Evolutionary conservation across 2,113 vertebrate genomes (phyloP).

Genomic region (Hemicordylus capensis): DNA sequence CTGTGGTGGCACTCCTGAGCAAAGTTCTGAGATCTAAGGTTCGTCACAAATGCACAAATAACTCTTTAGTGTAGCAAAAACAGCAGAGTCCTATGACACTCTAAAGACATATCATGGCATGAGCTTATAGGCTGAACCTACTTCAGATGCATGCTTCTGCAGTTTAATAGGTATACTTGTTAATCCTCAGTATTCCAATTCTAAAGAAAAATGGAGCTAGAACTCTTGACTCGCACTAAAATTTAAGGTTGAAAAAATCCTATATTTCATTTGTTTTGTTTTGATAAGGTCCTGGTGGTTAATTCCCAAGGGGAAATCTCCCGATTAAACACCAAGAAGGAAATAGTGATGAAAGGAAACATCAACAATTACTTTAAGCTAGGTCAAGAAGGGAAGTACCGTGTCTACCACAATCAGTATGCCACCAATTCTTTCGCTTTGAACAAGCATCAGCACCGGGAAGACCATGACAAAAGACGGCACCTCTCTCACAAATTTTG

Average conservation of each 20-base stretch:
- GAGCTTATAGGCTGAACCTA: not conserved
- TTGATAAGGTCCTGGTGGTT: conserved; percentile 86
- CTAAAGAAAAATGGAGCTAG: not conserved
- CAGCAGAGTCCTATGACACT: not conserved
- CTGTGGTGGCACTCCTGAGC: no score
- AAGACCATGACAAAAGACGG: conserved; percentile 96
- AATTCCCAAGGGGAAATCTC: conserved; percentile 91
- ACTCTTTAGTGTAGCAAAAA: not conserved
- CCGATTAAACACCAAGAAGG: conserved; percentile 86
- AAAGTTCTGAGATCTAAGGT: no score
- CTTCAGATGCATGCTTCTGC: not conserved
- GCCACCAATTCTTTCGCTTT: conserved; percentile 94
- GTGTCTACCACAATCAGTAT: conserved; percentile 97
- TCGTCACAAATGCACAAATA: not conserved
- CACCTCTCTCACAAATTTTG: conserved; percentile 98
- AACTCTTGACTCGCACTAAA: not conserved
- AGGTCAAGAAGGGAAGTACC: conserved; percentile 97
- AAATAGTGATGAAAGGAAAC: conserved; percentile 88
- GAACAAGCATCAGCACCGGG: conserved; percentile 98
- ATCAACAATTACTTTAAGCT: conserved; percentile 89
- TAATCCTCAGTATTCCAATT: not conserved
- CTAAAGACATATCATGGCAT: not conserved
- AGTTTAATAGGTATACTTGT: not conserved
- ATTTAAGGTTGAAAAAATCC: not conserved
- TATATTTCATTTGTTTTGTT: not conserved